Evolutionary conservation across 2,888 invertebrate species (phyloP).

Genomic region (Linnaemya tessellans): DNA sequence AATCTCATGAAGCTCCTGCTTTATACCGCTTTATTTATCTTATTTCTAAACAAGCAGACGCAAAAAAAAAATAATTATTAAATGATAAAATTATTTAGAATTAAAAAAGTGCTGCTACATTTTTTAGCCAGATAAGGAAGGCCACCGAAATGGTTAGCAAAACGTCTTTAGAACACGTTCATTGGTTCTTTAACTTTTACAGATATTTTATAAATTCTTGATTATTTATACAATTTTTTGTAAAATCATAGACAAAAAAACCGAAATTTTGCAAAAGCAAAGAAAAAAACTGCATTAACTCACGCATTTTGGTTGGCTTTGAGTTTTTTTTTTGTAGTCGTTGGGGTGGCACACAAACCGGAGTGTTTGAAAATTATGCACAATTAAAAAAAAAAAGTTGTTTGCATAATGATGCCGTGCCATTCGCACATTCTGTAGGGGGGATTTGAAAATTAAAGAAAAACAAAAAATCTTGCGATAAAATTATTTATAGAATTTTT

Average conservation of each 20-base stretch:
- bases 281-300: conserved; percentile 54
- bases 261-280: conserved; percentile 32
- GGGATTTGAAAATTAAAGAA: neutral
- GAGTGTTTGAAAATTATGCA: neutral
- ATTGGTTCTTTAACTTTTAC: conserved; percentile 4
- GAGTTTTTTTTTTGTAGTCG: conserved; percentile 27
- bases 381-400: conserved; percentile 12
- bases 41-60: neutral
- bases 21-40: conserved; percentile 1
- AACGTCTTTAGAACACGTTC: conserved; percentile 40
- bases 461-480: conserved; percentile 18
- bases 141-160: conserved; percentile 21
- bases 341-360: conserved; percentile 18
- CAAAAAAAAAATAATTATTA: neutral
- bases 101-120: neutral
- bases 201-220: conserved; percentile 3
- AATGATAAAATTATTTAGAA: neutral
- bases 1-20: conserved; percentile 6
- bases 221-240: neutral
- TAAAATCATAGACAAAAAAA: neutral
- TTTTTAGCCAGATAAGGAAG: conserved; percentile 33
- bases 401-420: conserved; percentile 15
- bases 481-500: conserved; percentile 13
- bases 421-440: neutral
- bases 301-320: conserved; percentile 50